Percentiles rank a stretch among this genome's conserved stretches.
Evolutionary conservation across 1,140 invertebrate species (phyloP).

Genomic region (Drosophila aff.): DNA sequence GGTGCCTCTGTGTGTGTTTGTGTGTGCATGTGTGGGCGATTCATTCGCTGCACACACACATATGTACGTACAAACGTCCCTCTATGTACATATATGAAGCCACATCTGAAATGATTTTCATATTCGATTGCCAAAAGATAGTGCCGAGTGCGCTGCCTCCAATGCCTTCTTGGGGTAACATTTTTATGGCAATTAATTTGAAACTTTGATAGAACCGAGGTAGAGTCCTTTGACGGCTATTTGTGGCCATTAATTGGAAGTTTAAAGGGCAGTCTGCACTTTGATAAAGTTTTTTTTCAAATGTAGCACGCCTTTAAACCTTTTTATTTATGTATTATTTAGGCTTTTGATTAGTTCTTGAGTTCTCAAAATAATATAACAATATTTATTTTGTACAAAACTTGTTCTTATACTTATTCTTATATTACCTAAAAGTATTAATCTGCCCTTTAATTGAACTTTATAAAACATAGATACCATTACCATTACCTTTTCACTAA

Average conservation of each 20-base stretch:
- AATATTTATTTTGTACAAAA: no score
- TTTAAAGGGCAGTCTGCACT: background rate
- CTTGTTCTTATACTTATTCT: no score
- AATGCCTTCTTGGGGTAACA: background rate
- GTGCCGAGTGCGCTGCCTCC: background rate
- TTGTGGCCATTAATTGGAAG: background rate
- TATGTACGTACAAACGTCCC: background rate
- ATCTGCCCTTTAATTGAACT: no score
- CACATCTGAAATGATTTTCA: conserved; percentile 17
- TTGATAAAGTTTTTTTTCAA: background rate
- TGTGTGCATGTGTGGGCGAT: conserved; percentile 31
- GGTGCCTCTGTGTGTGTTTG: conserved; percentile 1
- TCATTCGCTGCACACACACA: conserved; percentile 28
- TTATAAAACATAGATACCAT: no score
- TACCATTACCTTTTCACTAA: no score
- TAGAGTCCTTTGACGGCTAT: background rate
- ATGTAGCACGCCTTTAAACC: background rate
- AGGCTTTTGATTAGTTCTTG: no score
- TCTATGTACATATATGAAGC: conserved; percentile 12
- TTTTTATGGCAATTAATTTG: conserved; percentile 14
- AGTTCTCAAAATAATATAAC: no score
- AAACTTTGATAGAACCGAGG: background rate
- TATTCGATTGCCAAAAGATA: conserved; percentile 37
- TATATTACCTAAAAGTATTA: no score
- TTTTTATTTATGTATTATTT: no score